Evolutionary conservation across 1,140 invertebrate genomes (phyloP).

Genomic region (Drosophila sp.): DNA sequence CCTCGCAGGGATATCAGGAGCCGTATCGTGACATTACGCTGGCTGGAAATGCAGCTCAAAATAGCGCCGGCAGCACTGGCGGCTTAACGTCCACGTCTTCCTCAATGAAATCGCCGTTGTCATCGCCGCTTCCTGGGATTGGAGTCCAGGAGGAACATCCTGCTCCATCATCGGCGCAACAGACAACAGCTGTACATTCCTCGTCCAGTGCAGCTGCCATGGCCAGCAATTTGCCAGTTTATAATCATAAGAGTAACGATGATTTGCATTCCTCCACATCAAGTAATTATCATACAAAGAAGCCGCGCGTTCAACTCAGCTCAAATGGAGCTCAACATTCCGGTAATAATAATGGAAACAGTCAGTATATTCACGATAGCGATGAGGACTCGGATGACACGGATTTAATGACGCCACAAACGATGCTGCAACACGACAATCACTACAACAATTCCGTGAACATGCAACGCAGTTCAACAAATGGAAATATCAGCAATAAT

Average conservation of each 20-base stretch:
- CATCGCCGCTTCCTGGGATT: slow-evolving; percentile 67
- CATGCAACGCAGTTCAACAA: slow-evolving; percentile 51
- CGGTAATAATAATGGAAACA: slow-evolving; percentile 54
- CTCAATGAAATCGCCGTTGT: slow-evolving; percentile 80
- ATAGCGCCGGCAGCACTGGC: slow-evolving; percentile 55
- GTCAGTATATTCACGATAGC: slow-evolving; percentile 65
- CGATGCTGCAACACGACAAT: slow-evolving; percentile 63
- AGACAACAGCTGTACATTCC: slow-evolving; percentile 66
- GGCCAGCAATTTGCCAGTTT: slow-evolving; percentile 53
- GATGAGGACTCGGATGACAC: slow-evolving; percentile 79
- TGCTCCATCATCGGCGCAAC: slow-evolving; percentile 42
- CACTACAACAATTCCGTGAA: slow-evolving; percentile 55
- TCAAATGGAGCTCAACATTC: slow-evolving; percentile 56
- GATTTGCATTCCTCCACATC: slow-evolving; percentile 70
- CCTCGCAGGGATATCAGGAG: slow-evolving; percentile 76
- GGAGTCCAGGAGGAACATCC: slow-evolving; percentile 45
- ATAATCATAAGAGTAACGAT: slow-evolving; percentile 59
- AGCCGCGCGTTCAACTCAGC: slow-evolving; percentile 68
- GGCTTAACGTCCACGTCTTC: slow-evolving; percentile 78
- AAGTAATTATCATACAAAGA: slow-evolving; percentile 71
- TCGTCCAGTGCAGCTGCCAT: slow-evolving; percentile 54
- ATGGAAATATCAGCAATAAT: slow-evolving; percentile 36
- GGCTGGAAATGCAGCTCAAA: slow-evolving; percentile 38
- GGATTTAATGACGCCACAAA: slow-evolving; percentile 62
- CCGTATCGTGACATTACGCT: slow-evolving; percentile 66